A percentile compares a stretch with the other conserved stretches of the same genome.
Evolutionary conservation across 2,797 vertebrate species (phyloP).

Genomic region (Esox lucius): DNA sequence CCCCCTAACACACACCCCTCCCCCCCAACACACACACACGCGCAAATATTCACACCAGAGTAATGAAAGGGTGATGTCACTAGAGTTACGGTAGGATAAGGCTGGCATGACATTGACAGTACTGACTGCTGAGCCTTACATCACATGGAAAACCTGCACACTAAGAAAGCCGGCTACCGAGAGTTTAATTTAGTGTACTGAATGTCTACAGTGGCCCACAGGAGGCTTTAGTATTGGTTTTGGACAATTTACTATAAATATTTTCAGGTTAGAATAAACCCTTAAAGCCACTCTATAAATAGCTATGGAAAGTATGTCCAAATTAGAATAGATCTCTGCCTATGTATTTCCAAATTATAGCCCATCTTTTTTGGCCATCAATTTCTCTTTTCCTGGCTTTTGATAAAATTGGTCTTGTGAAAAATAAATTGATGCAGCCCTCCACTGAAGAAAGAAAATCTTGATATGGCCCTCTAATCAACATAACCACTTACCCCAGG

Average conservation of each 20-base stretch:
- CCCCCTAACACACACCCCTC: conserved; percentile 66
- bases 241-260: no score
- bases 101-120: conserved; percentile 24
- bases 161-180: neutral
- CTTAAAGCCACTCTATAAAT: neutral
- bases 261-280: no score
- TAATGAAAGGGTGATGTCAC: conserved; percentile 50
- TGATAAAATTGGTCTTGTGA: no score
- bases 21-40: conserved; percentile 60
- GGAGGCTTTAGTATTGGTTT: no score
- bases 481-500: neutral
- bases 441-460: no score
- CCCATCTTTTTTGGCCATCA: no score
- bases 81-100: conserved; percentile 49
- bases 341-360: no score
- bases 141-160: neutral
- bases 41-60: conserved; percentile 63
- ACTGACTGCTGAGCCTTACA: neutral
- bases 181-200: neutral
- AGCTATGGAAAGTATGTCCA: neutral
- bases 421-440: no score
- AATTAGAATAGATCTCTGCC: no score
- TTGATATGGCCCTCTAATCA: no score
- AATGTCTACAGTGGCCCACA: no score
- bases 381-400: no score